These are phyloP conservation scores for rat (Rattus norvegicus) DNA, from an alignment of 2,113 vertebrate genomes.

Conservation along the genomic window DNA sequence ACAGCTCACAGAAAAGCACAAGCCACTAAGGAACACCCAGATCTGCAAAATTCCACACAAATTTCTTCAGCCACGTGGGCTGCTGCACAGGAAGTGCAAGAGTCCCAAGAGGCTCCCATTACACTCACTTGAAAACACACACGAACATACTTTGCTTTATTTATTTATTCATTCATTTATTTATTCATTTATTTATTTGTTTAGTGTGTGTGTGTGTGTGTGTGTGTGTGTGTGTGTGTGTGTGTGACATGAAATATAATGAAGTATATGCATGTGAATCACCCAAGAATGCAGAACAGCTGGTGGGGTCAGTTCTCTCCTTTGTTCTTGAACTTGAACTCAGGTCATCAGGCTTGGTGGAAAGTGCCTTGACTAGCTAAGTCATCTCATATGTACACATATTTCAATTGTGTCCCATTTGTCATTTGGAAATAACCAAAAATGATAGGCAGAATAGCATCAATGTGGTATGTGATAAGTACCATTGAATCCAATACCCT, in stretches of 20 bases:
- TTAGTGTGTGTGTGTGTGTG: no score
- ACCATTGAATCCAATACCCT: neutral
- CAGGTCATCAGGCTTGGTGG: neutral
- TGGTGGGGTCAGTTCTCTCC: neutral
- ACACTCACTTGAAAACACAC: neutral
- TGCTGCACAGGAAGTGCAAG: no score
- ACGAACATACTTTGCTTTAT: neutral
- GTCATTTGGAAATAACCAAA: neutral
- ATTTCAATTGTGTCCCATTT: neutral
- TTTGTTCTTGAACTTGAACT: neutral
- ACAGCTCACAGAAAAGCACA: neutral
- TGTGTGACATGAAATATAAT: no score
- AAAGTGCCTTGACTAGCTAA: neutral
- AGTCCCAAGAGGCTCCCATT: fast-evolving
- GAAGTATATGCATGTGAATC: neutral
- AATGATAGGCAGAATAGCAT: neutral
- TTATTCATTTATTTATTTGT: no score
- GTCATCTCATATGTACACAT: neutral
- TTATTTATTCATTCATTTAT: neutral
- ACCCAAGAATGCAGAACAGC: neutral
- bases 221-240: no score
- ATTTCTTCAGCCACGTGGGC: neutral
- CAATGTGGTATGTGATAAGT: neutral
- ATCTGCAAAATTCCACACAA: neutral
- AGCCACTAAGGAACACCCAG: no score